A percentile compares a stretch with the other conserved stretches of the same genome.
phyloP scores from a whole-genome alignment of 1,140 invertebrate genomes.

The Parapsyche elsis region DNA sequence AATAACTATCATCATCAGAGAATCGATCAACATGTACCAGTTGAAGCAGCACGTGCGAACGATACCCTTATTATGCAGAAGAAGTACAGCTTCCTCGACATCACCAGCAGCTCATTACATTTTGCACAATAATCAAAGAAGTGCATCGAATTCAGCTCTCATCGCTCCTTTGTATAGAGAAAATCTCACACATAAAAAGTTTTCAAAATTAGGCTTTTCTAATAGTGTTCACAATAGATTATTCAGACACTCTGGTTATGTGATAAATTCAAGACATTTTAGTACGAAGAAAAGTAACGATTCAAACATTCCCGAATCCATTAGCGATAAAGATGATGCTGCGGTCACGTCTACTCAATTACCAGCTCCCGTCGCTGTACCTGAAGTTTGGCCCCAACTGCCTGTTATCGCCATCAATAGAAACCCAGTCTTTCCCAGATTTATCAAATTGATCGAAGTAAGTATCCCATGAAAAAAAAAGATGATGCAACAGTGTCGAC shows the following conservation, averaged over 20 bases:
- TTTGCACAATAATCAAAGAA: background rate
- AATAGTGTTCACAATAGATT: background rate
- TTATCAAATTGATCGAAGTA: conserved; percentile 97
- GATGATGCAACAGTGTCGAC: background rate
- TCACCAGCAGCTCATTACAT: background rate
- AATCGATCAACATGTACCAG: background rate
- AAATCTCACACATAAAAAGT: background rate
- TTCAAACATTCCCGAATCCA: conserved; percentile 58
- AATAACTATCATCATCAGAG: background rate
- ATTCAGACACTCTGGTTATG: conserved; percentile 7
- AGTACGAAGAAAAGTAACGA: conserved; percentile 63
- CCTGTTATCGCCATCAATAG: conserved; percentile 94
- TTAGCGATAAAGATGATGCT: conserved; percentile 62
- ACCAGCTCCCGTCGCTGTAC: conserved; percentile 92
- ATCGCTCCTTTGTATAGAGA: background rate
- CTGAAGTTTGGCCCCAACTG: conserved; percentile 95
- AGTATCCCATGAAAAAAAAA: conserved; percentile 48
- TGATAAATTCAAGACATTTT: conserved; percentile 57
- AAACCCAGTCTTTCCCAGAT: conserved; percentile 97
- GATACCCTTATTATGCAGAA: background rate
- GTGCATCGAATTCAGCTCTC: background rate
- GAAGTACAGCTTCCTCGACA: background rate
- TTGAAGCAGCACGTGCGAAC: background rate
- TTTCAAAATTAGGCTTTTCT: too few relatives aligned
- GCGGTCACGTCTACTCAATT: conserved; percentile 68